These are phyloP conservation scores for Tetraodon nigroviridis DNA, from an alignment of 2,113 vertebrate species.

Conservation along the genomic window DNA sequence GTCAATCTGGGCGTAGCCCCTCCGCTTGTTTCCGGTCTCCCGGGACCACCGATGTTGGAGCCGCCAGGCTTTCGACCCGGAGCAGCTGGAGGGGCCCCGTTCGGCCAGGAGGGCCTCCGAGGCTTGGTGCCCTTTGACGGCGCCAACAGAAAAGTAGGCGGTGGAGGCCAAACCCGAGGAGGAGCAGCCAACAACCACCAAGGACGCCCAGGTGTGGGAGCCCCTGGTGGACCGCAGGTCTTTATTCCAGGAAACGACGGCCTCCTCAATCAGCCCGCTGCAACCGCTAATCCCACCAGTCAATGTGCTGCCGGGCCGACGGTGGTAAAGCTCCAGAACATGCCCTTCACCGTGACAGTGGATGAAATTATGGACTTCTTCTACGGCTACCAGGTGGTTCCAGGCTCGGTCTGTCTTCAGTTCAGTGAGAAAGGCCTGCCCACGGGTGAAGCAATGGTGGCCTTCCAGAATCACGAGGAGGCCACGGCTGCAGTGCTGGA, in stretches of 20 bases:
- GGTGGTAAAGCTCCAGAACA: slow-evolving; percentile 96
- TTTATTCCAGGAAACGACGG: slow-evolving; percentile 76
- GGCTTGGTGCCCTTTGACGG: slow-evolving; percentile 87
- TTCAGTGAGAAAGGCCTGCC: slow-evolving; percentile 97
- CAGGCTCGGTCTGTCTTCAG: slow-evolving; percentile 94
- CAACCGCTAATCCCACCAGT: slow-evolving; percentile 78
- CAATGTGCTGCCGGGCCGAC: slow-evolving; percentile 73
- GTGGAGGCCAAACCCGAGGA: slow-evolving; percentile 66
- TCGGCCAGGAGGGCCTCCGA: slow-evolving; percentile 74
- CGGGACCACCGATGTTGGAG: slow-evolving; percentile 82
- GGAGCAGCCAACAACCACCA: slow-evolving; percentile 64
- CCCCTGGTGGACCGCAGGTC: slow-evolving; percentile 67
- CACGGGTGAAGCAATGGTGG: slow-evolving; percentile 98
- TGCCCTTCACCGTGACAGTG: slow-evolving; percentile 96
- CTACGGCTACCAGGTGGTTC: slow-evolving; percentile 96
- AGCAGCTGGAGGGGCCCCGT: slow-evolving; percentile 76
- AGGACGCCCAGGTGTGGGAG: slow-evolving; percentile 75
- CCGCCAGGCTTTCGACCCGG: slow-evolving; percentile 87
- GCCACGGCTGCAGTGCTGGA: slow-evolving; percentile 94
- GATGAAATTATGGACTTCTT: slow-evolving; percentile 99
- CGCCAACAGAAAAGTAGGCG: slow-evolving; percentile 66
- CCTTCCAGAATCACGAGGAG: slow-evolving; percentile 94
- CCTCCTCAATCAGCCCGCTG: slow-evolving; percentile 78
- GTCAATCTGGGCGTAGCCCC: slow-evolving; percentile 73
- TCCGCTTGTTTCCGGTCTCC: slow-evolving; percentile 80